Evolutionary conservation across 2,797 vertebrate genomes (phyloP).

Genomic region (Caiman crocodilus): DNA sequence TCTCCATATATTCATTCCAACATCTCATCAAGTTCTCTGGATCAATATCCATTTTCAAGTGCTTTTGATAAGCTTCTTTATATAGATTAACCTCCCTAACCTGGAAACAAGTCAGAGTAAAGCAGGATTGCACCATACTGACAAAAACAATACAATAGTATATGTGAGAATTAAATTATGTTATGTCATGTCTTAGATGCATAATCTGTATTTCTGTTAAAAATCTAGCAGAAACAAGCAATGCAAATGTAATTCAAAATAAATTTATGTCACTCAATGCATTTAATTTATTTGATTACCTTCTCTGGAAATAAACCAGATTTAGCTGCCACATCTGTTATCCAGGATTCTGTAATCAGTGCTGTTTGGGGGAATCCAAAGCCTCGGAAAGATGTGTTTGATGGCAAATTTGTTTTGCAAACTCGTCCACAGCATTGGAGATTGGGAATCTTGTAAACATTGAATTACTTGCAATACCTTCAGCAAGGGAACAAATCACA

Average conservation of each 20-base stretch:
- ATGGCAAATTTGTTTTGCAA: constrained; percentile 70
- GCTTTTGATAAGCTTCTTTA: constrained; percentile 4
- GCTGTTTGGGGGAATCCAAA: constrained; percentile 74
- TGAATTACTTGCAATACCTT: constrained; percentile 70
- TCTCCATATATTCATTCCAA: constrained; percentile 54
- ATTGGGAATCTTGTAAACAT: constrained; percentile 67
- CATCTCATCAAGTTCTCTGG: constrained; percentile 34
- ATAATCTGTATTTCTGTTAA: too few relatives aligned
- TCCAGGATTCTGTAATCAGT: constrained; percentile 65
- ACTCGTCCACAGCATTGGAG: constrained; percentile 58
- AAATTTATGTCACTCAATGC: not conserved
- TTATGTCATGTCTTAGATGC: too few relatives aligned
- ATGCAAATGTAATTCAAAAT: too few relatives aligned
- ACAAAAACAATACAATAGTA: not conserved
- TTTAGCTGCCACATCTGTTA: constrained; percentile 71
- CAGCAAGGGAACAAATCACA: not conserved
- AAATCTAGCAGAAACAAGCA: too few relatives aligned
- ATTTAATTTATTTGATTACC: constrained; percentile 31
- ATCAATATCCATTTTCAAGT: constrained; percentile 44
- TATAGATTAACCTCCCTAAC: constrained; percentile 49
- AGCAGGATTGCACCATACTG: not conserved
- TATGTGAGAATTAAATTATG: not conserved
- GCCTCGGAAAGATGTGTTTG: constrained; percentile 69
- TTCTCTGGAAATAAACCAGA: constrained; percentile 68
- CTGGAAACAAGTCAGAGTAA: not conserved